Base-by-base conservation (phyloP, 2,797 vertebrate species). In the Aselliscus stoliczkanus region DNA sequence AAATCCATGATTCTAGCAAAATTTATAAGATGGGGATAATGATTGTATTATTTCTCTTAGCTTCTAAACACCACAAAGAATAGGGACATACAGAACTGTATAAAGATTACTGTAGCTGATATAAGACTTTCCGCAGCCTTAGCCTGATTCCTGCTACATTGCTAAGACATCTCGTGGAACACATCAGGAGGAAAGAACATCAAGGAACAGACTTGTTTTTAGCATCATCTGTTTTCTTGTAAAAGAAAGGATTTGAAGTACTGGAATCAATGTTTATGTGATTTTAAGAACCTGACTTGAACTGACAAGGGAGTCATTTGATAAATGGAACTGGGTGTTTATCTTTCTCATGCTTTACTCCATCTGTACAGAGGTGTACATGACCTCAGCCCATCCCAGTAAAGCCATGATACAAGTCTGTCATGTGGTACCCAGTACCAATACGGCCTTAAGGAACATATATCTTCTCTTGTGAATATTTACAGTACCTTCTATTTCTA, bases 191-290 rank as follows among this genome's bases (percentile, higher is more conserved):
- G 50, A 77, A 52, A 88, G 73, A 10, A 31, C 18, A n/a, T 25
- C 9, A 52, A 47, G 62, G 15, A 69, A 29, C 88, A 65, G 0
- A 3, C 14, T 88, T 72, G 17, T 9, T 77, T 54, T 80, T 34
- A 84, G 15, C 8, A n/a, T 77, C 31, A 64, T 44, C 52, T 94
- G 4, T 84, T 96, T 90, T 90, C 21, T 88, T 64, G 37, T 83
- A 39, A 95, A 94, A 83, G 34, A 90, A 96, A 87, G n/a, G 29
- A 87, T 83, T 14, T 70, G 11, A 89, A 91, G 91, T 85, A 50
- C 4, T 90, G 29, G 65, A 89, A 81, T 93, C 56, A 64, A 37
- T 88, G 37, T 58, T 88, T 73, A 34, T 65, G 14, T 65, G 56
- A 70, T 72, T 82, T 83, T 73, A 42, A 69, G 15, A 34, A 5